These are phyloP conservation scores for Acleris sparsana DNA, from an alignment of 2,888 invertebrate species.

Conservation along the genomic window DNA sequence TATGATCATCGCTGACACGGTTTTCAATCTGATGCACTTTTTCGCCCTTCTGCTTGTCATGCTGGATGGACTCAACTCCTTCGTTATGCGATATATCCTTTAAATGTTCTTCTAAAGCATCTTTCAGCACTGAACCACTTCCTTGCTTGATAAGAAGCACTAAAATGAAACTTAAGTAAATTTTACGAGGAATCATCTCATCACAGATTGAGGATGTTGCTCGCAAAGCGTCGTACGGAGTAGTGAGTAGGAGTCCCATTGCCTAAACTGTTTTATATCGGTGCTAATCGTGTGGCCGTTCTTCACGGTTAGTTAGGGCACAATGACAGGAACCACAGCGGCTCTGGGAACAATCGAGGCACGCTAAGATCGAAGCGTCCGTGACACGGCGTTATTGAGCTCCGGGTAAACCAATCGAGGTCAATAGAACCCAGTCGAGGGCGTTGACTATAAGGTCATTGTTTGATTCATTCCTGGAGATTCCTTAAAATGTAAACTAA, in stretches of 20 bases:
- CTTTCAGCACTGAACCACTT: slow-evolving; percentile 67
- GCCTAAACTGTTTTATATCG: slow-evolving; percentile 76
- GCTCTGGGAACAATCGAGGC: slow-evolving; percentile 67
- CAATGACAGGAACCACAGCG: slow-evolving; percentile 81
- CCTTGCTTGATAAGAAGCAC: slow-evolving; percentile 56
- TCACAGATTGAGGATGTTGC: slow-evolving; percentile 54
- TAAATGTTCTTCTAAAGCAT: slow-evolving; percentile 75
- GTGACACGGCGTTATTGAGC: slow-evolving; percentile 70
- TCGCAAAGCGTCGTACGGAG: slow-evolving; percentile 47
- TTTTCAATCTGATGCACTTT: slow-evolving; percentile 75
- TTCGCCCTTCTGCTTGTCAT: slow-evolving; percentile 75
- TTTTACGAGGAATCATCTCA: slow-evolving; percentile 68
- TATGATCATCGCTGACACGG: slow-evolving; percentile 69
- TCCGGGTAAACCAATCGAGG: slow-evolving; percentile 62
- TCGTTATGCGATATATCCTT: slow-evolving; percentile 74
- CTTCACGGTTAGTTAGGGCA: slow-evolving; percentile 75
- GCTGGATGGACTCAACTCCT: slow-evolving; percentile 68
- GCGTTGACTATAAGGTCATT: slow-evolving; percentile 60
- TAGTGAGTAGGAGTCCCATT: slow-evolving; percentile 61
- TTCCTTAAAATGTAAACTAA: no score
- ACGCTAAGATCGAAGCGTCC: slow-evolving; percentile 58
- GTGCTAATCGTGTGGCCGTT: slow-evolving; percentile 62
- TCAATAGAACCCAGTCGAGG: slow-evolving; percentile 60
- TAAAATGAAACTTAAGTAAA: slow-evolving; percentile 52
- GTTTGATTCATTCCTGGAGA: slow-evolving; percentile 34